A percentile compares a stretch with the other conserved stretches of the same genome.
phyloP scores from a whole-genome alignment of 2,888 invertebrate species.

The Acanthosepion pharaonis region DNA sequence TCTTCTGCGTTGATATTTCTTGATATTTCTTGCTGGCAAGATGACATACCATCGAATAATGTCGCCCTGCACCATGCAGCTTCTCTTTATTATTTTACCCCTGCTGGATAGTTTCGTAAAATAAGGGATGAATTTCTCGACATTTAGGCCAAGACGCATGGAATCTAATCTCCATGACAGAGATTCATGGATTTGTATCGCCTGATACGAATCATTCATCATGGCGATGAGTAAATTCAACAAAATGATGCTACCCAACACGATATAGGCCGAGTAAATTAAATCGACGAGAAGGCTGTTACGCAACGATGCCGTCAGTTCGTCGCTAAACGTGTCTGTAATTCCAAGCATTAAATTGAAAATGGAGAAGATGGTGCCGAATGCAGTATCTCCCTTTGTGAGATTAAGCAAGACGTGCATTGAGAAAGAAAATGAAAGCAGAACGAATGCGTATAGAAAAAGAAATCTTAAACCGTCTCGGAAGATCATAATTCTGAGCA shows the following conservation, averaged over 20 bases:
- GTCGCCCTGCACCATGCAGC: background rate
- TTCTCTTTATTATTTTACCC: conserved; percentile 49
- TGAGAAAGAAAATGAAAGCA: conserved; percentile 71
- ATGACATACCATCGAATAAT: background rate
- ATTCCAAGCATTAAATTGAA: conserved; percentile 73
- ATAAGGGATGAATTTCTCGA: conserved; percentile 62
- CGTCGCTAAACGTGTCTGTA: conserved; percentile 64
- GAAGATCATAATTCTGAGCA: conserved; percentile 71
- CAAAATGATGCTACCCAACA: conserved; percentile 66
- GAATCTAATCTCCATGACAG: conserved; percentile 71
- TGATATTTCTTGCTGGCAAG: background rate
- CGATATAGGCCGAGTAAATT: conserved; percentile 69
- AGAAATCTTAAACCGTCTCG: conserved; percentile 70
- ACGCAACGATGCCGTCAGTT: conserved; percentile 55
- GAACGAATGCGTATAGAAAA: conserved; percentile 70
- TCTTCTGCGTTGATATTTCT: background rate
- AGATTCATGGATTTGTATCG: conserved; percentile 63
- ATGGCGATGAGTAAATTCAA: conserved; percentile 70
- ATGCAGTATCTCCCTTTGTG: conserved; percentile 56
- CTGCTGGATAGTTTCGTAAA: conserved; percentile 53
- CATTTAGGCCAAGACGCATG: conserved; percentile 67
- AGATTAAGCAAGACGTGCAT: conserved; percentile 69
- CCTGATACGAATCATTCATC: conserved; percentile 70
- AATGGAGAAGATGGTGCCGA: conserved; percentile 67
- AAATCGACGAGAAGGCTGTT: conserved; percentile 51